Percentiles rank a stretch among this genome's conserved stretches.
Evolutionary conservation across 2,888 invertebrate genomes (phyloP).

Genomic region (Trachelus stipa): DNA sequence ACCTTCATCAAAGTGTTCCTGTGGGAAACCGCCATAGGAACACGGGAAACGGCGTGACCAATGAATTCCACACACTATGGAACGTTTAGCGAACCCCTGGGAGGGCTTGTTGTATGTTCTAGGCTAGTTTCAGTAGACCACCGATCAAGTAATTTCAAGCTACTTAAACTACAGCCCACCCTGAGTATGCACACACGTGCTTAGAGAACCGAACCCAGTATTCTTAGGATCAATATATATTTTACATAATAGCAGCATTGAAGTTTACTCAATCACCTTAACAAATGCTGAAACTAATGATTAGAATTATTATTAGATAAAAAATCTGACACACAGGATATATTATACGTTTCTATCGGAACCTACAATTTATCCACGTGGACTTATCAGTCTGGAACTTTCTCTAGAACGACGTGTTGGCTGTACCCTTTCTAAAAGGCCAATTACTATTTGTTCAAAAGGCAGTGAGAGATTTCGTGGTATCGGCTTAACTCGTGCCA

Average conservation of each 20-base stretch:
- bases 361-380: not conserved
- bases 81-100: not conserved
- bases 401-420: not conserved
- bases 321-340: not conserved
- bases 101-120: not conserved
- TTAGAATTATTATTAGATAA: not conserved
- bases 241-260: not conserved
- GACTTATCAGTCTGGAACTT: not conserved
- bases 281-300: not conserved
- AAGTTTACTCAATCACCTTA: not conserved
- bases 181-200: not conserved
- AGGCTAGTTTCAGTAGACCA: conserved; percentile 39
- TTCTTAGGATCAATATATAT: not conserved
- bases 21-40: not conserved
- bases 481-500: conserved; percentile 26
- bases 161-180: conserved; percentile 43
- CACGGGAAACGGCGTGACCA: not conserved
- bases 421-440: not conserved
- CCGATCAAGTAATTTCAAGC: conserved; percentile 60
- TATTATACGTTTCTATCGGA: not conserved
- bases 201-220: not conserved
- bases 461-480: conserved; percentile 2
- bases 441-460: not conserved
- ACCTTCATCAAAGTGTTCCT: not conserved
- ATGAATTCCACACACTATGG: not conserved